phyloP scores from a whole-genome alignment of 2,113 vertebrate species.

The Loxodonta africana region DNA sequence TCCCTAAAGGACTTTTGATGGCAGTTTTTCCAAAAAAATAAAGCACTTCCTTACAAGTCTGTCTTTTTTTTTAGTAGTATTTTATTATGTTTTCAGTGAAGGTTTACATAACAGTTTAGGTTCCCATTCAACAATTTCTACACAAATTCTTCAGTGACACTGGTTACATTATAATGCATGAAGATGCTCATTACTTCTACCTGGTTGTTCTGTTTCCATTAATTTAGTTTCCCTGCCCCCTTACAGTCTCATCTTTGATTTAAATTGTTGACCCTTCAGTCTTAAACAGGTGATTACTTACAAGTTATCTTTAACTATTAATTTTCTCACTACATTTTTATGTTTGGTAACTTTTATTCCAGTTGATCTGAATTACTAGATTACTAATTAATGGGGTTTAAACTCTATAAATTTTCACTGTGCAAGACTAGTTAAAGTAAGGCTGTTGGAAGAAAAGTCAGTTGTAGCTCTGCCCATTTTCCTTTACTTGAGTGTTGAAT shows the following conservation, averaged over 20 bases:
- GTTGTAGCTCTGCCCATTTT: not conserved
- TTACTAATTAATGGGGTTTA: not conserved
- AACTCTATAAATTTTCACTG: constrained; percentile 8
- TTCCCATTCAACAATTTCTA: not conserved
- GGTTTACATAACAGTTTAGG: not conserved
- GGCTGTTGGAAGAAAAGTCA: constrained; percentile 37
- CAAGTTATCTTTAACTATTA: not conserved
- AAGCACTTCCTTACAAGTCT: not conserved
- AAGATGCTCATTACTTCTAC: not conserved
- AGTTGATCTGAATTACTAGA: constrained; percentile 40
- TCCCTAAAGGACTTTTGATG: not conserved
- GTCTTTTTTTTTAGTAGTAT: not conserved
- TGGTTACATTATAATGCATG: not conserved
- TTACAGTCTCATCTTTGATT: not conserved
- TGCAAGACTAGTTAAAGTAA: not conserved
- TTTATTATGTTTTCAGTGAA: not conserved
- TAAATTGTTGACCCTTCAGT: not conserved
- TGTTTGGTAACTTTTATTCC: constrained; percentile 28
- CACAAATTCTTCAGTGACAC: not conserved
- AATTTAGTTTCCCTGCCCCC: not conserved
- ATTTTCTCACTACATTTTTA: not conserved
- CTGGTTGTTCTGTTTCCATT: not conserved
- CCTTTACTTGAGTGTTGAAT: not conserved
- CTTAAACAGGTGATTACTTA: not conserved
- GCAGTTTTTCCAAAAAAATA: not conserved